Evolutionary conservation across 2,113 vertebrate species (phyloP).

Genomic region (Cryptomyrus ogoouensis): DNA sequence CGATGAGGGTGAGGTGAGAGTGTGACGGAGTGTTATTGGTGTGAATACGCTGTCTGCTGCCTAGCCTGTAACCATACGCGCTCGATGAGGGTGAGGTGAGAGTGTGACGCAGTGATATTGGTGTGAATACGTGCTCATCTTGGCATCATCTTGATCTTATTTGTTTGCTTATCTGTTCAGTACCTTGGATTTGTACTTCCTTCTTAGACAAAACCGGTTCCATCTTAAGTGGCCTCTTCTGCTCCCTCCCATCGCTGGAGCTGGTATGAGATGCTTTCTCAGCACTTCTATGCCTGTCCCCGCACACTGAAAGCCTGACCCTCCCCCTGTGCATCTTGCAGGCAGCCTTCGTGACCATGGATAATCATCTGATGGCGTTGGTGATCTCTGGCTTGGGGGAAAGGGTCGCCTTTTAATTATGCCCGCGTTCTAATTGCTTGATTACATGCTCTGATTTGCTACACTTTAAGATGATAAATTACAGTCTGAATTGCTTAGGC

Average conservation of each 20-base stretch:
- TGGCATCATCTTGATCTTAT: background rate
- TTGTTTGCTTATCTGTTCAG: background rate
- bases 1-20: background rate
- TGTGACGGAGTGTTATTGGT: background rate
- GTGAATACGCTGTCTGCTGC: background rate
- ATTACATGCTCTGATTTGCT: slow-evolving; percentile 37
- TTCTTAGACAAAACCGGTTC: background rate
- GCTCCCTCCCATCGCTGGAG: background rate
- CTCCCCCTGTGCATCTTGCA: background rate
- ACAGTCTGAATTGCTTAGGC: slow-evolving; percentile 22
- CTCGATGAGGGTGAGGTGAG: too few species aligned
- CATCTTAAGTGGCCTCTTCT: background rate
- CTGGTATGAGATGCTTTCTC: background rate
- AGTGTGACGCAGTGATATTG: background rate
- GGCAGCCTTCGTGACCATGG: background rate
- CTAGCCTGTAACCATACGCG: background rate
- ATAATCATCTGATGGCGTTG: slow-evolving; percentile 22
- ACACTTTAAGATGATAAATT: slow-evolving; percentile 36
- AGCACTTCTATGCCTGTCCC: too few species aligned
- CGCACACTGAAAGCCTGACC: background rate
- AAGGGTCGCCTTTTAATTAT: slow-evolving; percentile 31
- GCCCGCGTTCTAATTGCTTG: slow-evolving; percentile 36
- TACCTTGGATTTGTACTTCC: background rate
- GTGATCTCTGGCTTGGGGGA: background rate
- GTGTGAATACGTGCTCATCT: background rate